Evolutionary conservation across 2,113 vertebrate genomes (phyloP).

Genomic region (Tonatia bakeri): DNA sequence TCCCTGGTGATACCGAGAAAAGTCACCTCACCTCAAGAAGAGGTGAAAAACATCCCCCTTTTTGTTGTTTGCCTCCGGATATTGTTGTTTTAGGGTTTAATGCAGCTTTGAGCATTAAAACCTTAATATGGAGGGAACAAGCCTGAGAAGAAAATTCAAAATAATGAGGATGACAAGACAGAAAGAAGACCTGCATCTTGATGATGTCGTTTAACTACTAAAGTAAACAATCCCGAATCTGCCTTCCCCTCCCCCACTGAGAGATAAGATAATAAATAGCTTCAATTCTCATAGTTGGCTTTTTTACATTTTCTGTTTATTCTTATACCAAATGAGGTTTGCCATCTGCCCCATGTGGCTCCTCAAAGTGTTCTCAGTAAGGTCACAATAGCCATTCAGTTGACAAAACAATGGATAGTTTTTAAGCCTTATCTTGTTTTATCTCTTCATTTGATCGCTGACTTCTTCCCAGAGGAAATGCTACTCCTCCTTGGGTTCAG

Average conservation of each 20-base stretch:
- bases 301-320: not conserved
- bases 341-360: not conserved
- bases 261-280: not conserved
- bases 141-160: not conserved
- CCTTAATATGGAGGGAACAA: not conserved
- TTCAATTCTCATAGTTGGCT: not conserved
- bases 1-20: not conserved
- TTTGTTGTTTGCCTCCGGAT: not conserved
- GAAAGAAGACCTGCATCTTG: not conserved
- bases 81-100: not conserved
- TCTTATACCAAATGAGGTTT: not conserved
- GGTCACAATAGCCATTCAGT: not conserved
- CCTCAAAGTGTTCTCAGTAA: slow-evolving; percentile 1
- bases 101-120: not conserved
- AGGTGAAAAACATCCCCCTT: not conserved
- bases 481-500: not conserved
- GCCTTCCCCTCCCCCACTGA: not conserved
- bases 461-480: not conserved
- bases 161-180: not conserved
- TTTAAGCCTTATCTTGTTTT: slow-evolving; percentile 6
- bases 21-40: not conserved
- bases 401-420: not conserved
- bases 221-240: not conserved
- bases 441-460: not conserved
- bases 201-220: not conserved